Evolutionary conservation across 2,888 invertebrate species (phyloP), one percentile per base, ranked within the genome.

Genomic region (Helleia helle): DNA sequence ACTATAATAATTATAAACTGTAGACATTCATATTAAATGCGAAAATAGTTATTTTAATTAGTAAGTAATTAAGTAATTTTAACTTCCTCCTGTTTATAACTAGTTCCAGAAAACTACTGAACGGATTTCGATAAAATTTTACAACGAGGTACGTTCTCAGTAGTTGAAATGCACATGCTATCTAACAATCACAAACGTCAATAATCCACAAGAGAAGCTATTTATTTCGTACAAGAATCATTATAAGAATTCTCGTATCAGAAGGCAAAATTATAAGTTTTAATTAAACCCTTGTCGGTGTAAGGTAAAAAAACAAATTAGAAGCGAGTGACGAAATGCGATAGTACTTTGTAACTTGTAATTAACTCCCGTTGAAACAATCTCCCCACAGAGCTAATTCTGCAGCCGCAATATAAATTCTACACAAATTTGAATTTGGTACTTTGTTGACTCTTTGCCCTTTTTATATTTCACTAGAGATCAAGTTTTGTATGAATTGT

Each of bases 281-380:
- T 44, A 45, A 42, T 38, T 45, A 45, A 45, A 45, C 40, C 40
- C 34, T 34, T 34, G 43, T 45, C 37, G 36, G 36, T 15, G 37
- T 28, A 34, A 42, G 31, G 40, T 40, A 29, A 46, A 44, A 46
- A 37, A 44, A 22, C 41, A 45, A 48, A 46, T 44, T 22, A 43
- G 44, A 38, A 44, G 41, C 41, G 42, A 36, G 42, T 47, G 43
- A 43, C 40, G 49, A 43, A 44, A 40, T 44, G 44, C 36, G 41
- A 45, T 44, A 46, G 48, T 58, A 51, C 52, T 60, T 60, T 57
- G 55, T 54, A 58, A 60, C 57, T 63, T 58, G 58, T 65, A 67
- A 68, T 68, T 61, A 68, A 61, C 52, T 58, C 49, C 49, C 40
- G 52, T 56, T 50, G 53, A 48, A 59, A 57, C 58, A 49, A 50